A percentile compares a stretch with the other conserved stretches of the same genome.
Conservation (phyloP, 2,797 vertebrate genomes). For the Urocyon cinereoargenteus region DNA sequence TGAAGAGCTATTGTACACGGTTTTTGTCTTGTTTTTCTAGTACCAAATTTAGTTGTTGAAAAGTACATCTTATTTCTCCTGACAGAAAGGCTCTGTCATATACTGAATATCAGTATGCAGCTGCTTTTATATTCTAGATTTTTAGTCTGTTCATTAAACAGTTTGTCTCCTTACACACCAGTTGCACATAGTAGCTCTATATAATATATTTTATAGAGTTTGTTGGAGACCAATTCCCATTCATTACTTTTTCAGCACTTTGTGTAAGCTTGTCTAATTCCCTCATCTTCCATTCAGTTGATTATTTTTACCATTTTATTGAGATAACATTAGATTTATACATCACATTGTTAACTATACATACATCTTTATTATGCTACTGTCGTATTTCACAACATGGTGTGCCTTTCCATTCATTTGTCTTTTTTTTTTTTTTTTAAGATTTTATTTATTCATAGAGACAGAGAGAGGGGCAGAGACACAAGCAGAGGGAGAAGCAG, state of each 20-base stretch:
- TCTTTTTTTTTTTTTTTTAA: background rate
- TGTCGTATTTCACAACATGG: background rate
- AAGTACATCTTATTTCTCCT: conserved; percentile 11
- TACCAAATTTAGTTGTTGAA: background rate
- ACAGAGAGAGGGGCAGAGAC: no score
- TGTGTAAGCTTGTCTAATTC: background rate
- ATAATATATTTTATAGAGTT: background rate
- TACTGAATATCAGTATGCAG: background rate
- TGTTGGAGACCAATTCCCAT: background rate
- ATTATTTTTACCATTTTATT: conserved; percentile 5
- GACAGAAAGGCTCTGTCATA: background rate
- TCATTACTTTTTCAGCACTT: background rate
- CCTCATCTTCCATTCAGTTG: background rate
- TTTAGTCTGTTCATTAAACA: conserved; percentile 13
- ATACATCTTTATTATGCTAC: background rate
- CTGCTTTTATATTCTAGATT: background rate
- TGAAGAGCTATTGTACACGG: background rate
- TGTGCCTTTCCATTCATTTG: background rate
- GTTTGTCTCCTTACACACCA: background rate
- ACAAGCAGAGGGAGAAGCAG: no score
- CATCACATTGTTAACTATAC: background rate
- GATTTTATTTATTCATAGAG: no score
- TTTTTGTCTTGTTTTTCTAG: background rate
- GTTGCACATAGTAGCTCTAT: background rate
- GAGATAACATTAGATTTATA: background rate